Percentiles rank a stretch among this genome's conserved stretches.
Conservation (phyloP, 1,140 invertebrate genomes). For the Papilio helenus region DNA sequence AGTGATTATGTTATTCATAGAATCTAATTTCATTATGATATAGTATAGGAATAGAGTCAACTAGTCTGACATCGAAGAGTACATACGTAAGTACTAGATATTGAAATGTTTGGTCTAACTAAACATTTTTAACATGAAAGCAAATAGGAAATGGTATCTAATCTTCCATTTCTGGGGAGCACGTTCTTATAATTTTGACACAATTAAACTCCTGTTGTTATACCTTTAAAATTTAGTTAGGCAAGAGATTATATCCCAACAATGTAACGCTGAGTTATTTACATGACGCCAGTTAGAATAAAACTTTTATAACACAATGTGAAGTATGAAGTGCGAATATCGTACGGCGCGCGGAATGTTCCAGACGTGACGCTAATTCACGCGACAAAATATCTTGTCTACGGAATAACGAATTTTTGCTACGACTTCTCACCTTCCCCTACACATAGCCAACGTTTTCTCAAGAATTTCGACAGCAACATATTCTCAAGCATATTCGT, state of each 20-base stretch:
- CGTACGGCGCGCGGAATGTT: constrained; percentile 57
- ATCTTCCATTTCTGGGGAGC: neutral
- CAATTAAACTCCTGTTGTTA: neutral
- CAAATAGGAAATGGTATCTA: neutral
- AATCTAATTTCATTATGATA: no score
- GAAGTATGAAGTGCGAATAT: neutral
- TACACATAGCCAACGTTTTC: constrained; percentile 23
- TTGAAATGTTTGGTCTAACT: neutral
- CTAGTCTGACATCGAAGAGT: neutral
- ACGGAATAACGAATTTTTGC: constrained; percentile 60
- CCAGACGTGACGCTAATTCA: constrained; percentile 69
- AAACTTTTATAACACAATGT: constrained; percentile 4
- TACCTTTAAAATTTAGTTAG: no score
- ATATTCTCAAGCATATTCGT: constrained; percentile 12
- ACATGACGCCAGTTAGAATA: neutral
- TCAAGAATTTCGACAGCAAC: constrained; percentile 29
- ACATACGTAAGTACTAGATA: neutral
- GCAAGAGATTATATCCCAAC: neutral
- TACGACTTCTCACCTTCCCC: constrained; percentile 49
- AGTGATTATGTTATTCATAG: neutral
- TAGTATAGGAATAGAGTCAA: no score
- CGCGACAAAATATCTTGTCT: constrained; percentile 67
- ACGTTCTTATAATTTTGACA: neutral
- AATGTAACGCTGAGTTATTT: neutral
- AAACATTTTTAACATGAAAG: neutral